phyloP scores from a whole-genome alignment of 2,113 vertebrate species.

The Pimephales promelas region DNA sequence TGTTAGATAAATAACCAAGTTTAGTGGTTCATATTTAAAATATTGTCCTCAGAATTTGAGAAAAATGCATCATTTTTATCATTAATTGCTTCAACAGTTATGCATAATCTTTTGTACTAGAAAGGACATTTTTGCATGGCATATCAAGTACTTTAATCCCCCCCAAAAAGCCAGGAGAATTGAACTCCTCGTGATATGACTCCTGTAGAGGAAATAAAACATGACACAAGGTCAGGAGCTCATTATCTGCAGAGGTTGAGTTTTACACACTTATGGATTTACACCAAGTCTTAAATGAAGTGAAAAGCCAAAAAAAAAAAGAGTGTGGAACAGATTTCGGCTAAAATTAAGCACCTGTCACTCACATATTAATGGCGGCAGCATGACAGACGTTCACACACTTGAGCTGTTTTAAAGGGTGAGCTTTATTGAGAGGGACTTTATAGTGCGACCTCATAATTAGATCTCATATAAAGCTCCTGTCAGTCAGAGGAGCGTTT shows the following conservation, averaged over 20 bases:
- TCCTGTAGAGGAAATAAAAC: conserved; percentile 11
- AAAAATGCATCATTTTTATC: too few relatives aligned
- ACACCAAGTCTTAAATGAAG: conserved; percentile 46
- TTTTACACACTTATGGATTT: conserved; percentile 36
- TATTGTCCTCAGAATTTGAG: too few relatives aligned
- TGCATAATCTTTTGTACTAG: neutral
- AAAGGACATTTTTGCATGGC: neutral
- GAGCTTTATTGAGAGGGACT: conserved; percentile 37
- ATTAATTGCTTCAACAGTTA: neutral
- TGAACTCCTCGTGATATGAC: neutral
- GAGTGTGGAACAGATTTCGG: conserved; percentile 1
- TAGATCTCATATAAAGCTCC: conserved; percentile 42
- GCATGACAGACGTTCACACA: conserved; percentile 52
- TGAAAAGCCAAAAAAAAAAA: conserved; percentile 30
- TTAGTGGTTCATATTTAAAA: too few relatives aligned
- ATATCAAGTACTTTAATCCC: neutral
- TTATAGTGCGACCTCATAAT: conserved; percentile 37
- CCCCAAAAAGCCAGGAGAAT: neutral
- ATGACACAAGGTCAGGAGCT: conserved; percentile 44
- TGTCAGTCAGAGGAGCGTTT: conserved; percentile 18
- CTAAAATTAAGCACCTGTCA: conserved; percentile 52
- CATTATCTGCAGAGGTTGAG: conserved; percentile 31
- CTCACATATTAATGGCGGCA: conserved; percentile 46
- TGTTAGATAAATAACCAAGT: too few relatives aligned
- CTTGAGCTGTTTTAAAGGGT: conserved; percentile 47